Conservation (phyloP, 2,888 invertebrate species). For the Trissonchulus latispiculum region DNA sequence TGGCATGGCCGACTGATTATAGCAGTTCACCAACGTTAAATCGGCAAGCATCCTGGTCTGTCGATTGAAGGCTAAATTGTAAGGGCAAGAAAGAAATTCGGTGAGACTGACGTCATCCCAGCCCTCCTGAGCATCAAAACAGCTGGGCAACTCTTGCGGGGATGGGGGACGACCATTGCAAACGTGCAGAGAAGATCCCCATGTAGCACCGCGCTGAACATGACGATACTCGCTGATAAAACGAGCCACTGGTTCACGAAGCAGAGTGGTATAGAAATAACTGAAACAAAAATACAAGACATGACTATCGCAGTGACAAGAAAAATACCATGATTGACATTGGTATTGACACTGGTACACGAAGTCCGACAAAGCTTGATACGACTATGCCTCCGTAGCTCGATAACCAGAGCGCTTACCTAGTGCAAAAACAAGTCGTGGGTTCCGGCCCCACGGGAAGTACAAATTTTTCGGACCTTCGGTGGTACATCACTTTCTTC, state of each 20-base stretch:
- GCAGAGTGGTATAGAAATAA: slow-evolving; percentile 89
- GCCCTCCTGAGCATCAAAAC: slow-evolving; percentile 44
- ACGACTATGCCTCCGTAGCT: too few relatives aligned
- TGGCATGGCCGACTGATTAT: slow-evolving; percentile 65
- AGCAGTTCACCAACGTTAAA: slow-evolving; percentile 85
- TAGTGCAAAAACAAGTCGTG: too few relatives aligned
- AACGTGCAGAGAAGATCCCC: slow-evolving; percentile 44
- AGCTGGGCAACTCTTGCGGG: slow-evolving; percentile 64
- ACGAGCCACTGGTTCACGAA: slow-evolving; percentile 81
- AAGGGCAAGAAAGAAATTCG: slow-evolving; percentile 78
- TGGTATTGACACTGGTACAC: too few relatives aligned
- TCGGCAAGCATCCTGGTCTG: slow-evolving; percentile 97
- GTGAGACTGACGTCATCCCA: slow-evolving; percentile 70
- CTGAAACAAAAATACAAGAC: too few relatives aligned
- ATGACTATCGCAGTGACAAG: too few relatives aligned
- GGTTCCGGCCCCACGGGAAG: too few relatives aligned
- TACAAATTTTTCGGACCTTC: too few relatives aligned
- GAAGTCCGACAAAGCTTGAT: too few relatives aligned
- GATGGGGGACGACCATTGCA: slow-evolving; percentile 55
- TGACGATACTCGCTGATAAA: slow-evolving; percentile 94
- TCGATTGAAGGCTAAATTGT: slow-evolving; percentile 86
- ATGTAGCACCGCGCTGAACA: slow-evolving; percentile 63
- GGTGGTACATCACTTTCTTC: too few relatives aligned
- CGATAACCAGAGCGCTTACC: too few relatives aligned
- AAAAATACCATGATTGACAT: too few relatives aligned